Evolutionary conservation across 1,140 invertebrate species (phyloP).

Genomic region (Lasaia peninsularis): DNA sequence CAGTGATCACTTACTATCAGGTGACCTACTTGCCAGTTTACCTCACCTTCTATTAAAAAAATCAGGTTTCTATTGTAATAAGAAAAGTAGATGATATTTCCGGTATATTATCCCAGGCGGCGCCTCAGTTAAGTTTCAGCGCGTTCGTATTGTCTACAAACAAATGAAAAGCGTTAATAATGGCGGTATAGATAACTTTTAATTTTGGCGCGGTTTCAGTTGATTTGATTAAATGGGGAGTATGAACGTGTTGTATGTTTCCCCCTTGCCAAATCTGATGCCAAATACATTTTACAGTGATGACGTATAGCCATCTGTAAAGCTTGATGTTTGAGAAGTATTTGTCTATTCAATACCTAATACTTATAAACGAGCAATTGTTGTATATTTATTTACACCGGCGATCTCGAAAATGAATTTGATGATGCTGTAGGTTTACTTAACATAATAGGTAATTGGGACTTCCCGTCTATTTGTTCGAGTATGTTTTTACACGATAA

Average conservation of each 20-base stretch:
- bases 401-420: no score
- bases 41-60: no score
- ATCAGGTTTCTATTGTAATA: no score
- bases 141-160: background rate
- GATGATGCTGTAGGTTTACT: no score
- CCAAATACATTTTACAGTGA: conserved; percentile 33
- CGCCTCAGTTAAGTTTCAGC: background rate
- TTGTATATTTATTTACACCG: no score
- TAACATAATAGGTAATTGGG: no score
- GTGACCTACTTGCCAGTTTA: no score
- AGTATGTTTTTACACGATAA: no score
- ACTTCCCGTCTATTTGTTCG: no score
- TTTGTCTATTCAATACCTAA: conserved; percentile 8
- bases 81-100: no score
- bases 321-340: background rate
- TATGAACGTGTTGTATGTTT: conserved; percentile 21
- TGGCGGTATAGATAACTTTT: conserved; percentile 16
- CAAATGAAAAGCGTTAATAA: conserved; percentile 7
- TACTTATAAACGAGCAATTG: no score
- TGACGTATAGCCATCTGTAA: conserved; percentile 28
- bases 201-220: conserved; percentile 30
- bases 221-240: conserved; percentile 28
- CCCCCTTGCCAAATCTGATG: conserved; percentile 30
- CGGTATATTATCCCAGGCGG: background rate
- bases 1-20: no score